Evolutionary conservation across 1,140 invertebrate genomes (phyloP).

Genomic region (Plectrocnemia conspersa): DNA sequence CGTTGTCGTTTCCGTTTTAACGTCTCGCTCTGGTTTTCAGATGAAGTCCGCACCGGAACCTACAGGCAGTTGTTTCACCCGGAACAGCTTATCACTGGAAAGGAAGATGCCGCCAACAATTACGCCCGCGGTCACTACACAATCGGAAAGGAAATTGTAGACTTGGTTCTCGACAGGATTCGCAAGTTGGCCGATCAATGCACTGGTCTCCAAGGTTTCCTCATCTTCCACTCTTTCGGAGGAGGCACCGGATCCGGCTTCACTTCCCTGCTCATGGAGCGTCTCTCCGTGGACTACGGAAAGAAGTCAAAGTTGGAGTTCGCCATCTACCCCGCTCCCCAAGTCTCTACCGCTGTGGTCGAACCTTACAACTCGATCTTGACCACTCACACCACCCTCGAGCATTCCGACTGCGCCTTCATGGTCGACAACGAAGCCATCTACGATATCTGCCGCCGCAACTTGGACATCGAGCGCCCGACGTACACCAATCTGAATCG

Average conservation of each 20-base stretch:
- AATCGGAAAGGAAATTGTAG: conserved; percentile 83
- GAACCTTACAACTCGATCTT: conserved; percentile 87
- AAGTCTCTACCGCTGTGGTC: conserved; percentile 84
- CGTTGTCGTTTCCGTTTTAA: conserved; percentile 9
- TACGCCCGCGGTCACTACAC: conserved; percentile 88
- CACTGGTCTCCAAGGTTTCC: conserved; percentile 80
- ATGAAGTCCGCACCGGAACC: conserved; percentile 75
- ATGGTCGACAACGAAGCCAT: conserved; percentile 87
- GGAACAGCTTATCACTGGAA: conserved; percentile 79
- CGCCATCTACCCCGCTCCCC: conserved; percentile 84
- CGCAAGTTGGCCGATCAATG: conserved; percentile 82
- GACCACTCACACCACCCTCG: conserved; percentile 75
- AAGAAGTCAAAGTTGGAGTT: conserved; percentile 89
- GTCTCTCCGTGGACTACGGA: conserved; percentile 82
- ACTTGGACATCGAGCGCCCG: conserved; percentile 81
- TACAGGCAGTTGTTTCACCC: conserved; percentile 83
- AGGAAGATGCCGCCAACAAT: conserved; percentile 88
- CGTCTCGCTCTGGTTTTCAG: conserved; percentile 43
- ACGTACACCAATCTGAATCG: conserved; percentile 77
- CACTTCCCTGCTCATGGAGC: conserved; percentile 82
- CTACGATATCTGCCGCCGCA: conserved; percentile 86
- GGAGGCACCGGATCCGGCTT: conserved; percentile 87
- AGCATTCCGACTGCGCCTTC: conserved; percentile 83
- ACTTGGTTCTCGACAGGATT: conserved; percentile 72
- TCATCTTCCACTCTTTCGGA: conserved; percentile 87